phyloP scores from a whole-genome alignment of 35 echinoderm and acorn worm genomes.

The Amphiura filiformis region DNA sequence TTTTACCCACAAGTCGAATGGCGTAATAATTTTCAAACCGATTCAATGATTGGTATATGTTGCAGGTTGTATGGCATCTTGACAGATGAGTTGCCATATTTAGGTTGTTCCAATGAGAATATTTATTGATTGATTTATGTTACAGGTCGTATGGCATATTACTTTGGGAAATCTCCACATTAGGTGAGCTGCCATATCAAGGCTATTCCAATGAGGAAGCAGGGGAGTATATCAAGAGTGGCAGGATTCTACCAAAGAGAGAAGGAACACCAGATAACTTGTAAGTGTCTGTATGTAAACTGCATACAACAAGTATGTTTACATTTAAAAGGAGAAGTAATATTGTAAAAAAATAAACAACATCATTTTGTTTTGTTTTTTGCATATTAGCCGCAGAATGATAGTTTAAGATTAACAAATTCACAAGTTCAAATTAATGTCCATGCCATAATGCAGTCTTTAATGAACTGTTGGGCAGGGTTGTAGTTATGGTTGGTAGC shows the following conservation, averaged over 20 bases:
- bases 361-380: neutral
- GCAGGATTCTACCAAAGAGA: slow-evolving; percentile 64
- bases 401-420: no score
- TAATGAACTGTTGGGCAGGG: no score
- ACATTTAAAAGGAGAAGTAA: neutral
- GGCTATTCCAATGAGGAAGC: slow-evolving; percentile 90
- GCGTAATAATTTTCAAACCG: no score
- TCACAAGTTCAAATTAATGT: no score
- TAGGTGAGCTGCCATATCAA: slow-evolving; percentile 86
- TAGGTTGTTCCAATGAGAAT: no score
- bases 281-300: slow-evolving; percentile 46
- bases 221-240: slow-evolving; percentile 82
- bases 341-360: neutral
- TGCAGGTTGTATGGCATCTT: no score
- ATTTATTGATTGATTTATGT: neutral
- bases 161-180: slow-evolving; percentile 89
- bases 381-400: neutral
- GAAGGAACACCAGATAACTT: slow-evolving; percentile 85
- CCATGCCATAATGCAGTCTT: no score
- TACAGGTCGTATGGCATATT: slow-evolving; percentile 90
- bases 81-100: no score
- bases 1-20: no score
- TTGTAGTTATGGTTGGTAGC: no score
- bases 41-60: no score
- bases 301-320: no score